phyloP scores from a whole-genome alignment of 2,888 invertebrate genomes.

The Noctua pronuba region DNA sequence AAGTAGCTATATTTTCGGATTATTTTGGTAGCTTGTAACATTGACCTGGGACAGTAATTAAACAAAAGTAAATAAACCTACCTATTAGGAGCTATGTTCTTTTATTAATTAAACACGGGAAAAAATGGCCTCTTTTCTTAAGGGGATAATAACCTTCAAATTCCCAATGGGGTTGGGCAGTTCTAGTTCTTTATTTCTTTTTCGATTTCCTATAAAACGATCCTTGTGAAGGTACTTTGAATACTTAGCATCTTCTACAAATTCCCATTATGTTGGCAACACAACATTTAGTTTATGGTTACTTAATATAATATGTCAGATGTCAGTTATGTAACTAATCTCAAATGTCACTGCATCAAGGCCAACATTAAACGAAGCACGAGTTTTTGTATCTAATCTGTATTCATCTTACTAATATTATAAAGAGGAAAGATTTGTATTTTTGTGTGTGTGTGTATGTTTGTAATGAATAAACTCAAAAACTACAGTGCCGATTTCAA shows the following conservation, averaged over 20 bases:
- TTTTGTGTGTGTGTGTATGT: no score
- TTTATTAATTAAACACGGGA: neutral
- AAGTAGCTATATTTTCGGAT: neutral
- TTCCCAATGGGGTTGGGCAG: neutral
- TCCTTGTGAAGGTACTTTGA: neutral
- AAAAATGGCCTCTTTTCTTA: neutral
- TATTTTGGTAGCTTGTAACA: neutral
- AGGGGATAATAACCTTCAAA: neutral
- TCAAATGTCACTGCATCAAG: neutral
- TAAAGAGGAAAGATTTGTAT: no score
- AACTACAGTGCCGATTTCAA: no score
- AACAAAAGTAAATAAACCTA: no score
- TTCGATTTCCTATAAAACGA: neutral
- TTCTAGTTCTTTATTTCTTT: neutral
- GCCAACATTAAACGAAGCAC: neutral
- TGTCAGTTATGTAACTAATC: neutral
- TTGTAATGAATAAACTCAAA: no score
- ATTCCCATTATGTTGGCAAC: neutral
- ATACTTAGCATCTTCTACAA: neutral
- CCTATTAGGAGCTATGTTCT: neutral
- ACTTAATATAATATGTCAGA: no score
- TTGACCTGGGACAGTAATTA: neutral
- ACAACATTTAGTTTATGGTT: no score
- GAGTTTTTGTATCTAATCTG: no score
- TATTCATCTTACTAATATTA: no score